Base-by-base conservation (phyloP, 2,797 vertebrate genomes). In the Sitta carolinensis region DNA sequence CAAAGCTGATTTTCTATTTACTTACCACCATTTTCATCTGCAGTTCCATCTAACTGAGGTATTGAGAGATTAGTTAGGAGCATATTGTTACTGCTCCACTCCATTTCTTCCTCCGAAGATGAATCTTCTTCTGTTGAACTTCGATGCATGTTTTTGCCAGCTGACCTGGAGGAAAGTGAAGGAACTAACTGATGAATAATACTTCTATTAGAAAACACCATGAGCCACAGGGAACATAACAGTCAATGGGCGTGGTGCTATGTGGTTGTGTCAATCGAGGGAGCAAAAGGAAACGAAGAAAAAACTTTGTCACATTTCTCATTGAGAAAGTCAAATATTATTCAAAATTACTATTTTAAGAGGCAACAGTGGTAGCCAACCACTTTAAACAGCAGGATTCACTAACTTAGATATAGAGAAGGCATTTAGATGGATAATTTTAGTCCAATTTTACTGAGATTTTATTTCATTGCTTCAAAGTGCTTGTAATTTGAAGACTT, bases 1-100 rank as follows among this genome's bases (percentile, higher is more conserved):
- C 43, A 91, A 83, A 92, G 42, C 4, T 73, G 17, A 29, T 72
- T 86, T 94, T 87, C 29, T 73, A 13, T 66, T 92, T 89, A 97
- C 98, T 98, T 98, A 99, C 99, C 99, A 89, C 98, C 99, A 95
- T 98, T 99, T 97, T 99, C 99, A 87, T 99, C 99, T 73, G 99
- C 99, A 66, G 99, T 99, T 72, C 99, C 99, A 91, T 99, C 99
- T 87, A 99, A 97, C 97, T 99, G 99, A 92, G 99, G 99, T 98
- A 99, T 99, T 97, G 98, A 99, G 94, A 99, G 97, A 97, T 98
- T 98, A 94, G 97, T 97, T 61, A 99, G 98, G 92, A 98, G 96
- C 90, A 98, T 97, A 97, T 87, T 98, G 75, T 98, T 98, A 97
- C 98, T 98, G 52, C 97, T 99, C 99, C 99, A 99, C 57, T 99